Evolutionary conservation across 2,888 invertebrate genomes (phyloP), one percentile per base, ranked within the genome.

Genomic region (Rhingia campestris): DNA sequence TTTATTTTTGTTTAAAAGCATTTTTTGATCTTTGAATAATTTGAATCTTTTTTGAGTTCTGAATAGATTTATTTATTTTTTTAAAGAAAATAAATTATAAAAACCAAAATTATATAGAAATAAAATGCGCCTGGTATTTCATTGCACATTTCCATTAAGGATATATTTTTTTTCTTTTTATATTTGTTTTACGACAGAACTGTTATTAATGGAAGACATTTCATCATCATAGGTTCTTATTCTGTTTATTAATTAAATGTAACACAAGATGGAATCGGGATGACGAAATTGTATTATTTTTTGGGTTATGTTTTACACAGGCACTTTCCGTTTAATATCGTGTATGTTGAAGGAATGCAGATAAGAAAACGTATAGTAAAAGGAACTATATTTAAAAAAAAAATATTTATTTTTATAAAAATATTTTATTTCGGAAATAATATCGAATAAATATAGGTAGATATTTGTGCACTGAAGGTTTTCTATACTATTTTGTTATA

Each of bases 101-200:
- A 41, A 37, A 45, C 7, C 14, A 14, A 35, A 61, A 53, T 1
- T 30, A 47, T 12, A 14, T 22, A 47, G 4, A 64, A 64, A 10
- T 61, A 22, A 67, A 76, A 61, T 69, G 53, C 53, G 53, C 53
- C 77, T 63, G 79, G 61, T 61, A 49, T 43, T 82, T 82, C 79
- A 82, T 74, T 82, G 82, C 82, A 79, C 82, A 82, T 82, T 82
- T 82, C 81, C 77, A 77, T 56, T 67, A 73, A 69, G 73, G 79
- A 74, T 69, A 79, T 82, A 73, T 41, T n/a, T 63, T 59, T 66
- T 51, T 22, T 22, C 1, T 22, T 22, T 22, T 22, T 22, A 22
- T 22, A 22, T 22, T 22, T 22, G 1, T 56, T 61, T 37, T 22
- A 77, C 7, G 35, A 39, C 30, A 51, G 37, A 66, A 49, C 43